Percentiles rank a stretch among this genome's conserved stretches.
Conservation (phyloP, 2,113 vertebrate species). For the Sapayoa aenigma region DNA sequence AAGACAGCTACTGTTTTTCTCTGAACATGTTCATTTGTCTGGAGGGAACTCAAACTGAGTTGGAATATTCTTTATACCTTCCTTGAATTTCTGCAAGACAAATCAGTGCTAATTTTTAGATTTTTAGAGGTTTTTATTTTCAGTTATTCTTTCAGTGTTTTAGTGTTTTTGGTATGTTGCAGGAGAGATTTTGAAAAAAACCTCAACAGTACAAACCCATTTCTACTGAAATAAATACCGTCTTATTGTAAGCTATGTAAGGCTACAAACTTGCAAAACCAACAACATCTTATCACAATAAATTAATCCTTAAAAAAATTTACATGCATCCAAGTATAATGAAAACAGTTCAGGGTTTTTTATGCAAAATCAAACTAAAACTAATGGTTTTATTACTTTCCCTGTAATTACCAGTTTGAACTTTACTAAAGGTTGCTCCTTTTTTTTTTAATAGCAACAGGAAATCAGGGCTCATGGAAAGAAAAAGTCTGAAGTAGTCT, state of each 20-base stretch:
- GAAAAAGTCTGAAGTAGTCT: neutral
- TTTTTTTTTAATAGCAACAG: neutral
- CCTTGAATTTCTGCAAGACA: neutral
- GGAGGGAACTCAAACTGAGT: neutral
- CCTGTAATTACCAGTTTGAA: neutral
- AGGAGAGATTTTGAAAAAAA: neutral
- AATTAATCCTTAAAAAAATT: neutral
- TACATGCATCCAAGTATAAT: neutral
- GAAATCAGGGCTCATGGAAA: neutral
- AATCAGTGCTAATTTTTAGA: neutral
- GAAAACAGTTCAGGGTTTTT: neutral
- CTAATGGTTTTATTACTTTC: neutral
- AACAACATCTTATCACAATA: neutral
- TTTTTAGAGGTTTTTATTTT: neutral
- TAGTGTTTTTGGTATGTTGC: neutral
- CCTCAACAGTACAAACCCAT: neutral
- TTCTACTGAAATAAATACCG: neutral
- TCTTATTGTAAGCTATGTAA: neutral
- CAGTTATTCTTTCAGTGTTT: neutral
- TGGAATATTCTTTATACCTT: neutral
- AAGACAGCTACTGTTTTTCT: neutral
- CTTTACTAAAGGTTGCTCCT: neutral
- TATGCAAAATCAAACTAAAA: neutral
- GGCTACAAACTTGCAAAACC: neutral
- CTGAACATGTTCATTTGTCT: neutral